Evolutionary conservation across 2,797 vertebrate genomes (phyloP).

Genomic region (Sylvilagus floridanus): DNA sequence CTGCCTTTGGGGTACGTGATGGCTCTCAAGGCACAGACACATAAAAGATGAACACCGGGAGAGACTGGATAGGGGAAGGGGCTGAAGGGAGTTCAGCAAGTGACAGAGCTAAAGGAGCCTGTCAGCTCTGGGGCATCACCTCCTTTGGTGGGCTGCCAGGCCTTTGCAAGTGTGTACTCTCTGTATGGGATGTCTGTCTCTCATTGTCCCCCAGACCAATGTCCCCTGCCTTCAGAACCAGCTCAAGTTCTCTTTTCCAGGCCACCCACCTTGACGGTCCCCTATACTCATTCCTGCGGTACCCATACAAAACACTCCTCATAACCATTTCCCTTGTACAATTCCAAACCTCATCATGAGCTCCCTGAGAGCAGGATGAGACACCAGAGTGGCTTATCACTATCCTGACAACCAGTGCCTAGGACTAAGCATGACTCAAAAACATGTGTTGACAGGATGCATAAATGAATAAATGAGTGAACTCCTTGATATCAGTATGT

Average conservation of each 20-base stretch:
- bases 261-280: neutral
- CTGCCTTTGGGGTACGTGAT: neutral
- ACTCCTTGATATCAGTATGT: neutral
- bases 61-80: fast-evolving
- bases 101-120: neutral
- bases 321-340: fast-evolving
- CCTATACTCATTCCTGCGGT: neutral
- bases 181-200: neutral
- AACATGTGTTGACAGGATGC: neutral
- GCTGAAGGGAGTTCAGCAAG: neutral
- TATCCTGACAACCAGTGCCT: neutral
- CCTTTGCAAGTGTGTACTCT: fast-evolving
- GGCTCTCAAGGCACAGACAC: neutral
- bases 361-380: neutral
- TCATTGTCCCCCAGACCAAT: neutral
- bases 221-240: neutral
- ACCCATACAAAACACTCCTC: fast-evolving
- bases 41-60: neutral
- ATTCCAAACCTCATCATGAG: neutral
- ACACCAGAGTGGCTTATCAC: neutral
- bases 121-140: neutral
- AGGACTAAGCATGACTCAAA: neutral
- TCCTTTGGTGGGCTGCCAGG: neutral
- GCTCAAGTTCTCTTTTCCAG: neutral
- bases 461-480: neutral